Conservation (phyloP, 2,888 invertebrate species). For the Phalera bucephala region DNA sequence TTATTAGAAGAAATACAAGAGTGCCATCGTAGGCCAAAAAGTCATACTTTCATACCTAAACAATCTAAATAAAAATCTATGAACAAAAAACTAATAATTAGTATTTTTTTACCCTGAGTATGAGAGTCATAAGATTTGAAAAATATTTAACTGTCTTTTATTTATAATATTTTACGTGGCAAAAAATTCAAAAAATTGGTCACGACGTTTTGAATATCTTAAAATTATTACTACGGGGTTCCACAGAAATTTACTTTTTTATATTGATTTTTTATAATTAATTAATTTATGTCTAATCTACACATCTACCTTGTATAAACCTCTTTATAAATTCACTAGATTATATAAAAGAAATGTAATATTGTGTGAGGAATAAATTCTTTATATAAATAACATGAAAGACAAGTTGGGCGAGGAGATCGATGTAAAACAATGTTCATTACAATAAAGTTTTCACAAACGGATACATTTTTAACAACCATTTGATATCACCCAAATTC, state of each 20-base stretch:
- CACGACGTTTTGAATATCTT: slow-evolving; percentile 56
- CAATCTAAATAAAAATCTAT: slow-evolving; percentile 53
- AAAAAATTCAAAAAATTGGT: slow-evolving; percentile 74
- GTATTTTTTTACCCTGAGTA: slow-evolving; percentile 74
- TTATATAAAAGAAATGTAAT: slow-evolving; percentile 37
- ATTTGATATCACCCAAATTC: slow-evolving; percentile 82
- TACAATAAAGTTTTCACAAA: slow-evolving; percentile 11
- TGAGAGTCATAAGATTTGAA: slow-evolving; percentile 77
- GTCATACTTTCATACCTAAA: slow-evolving; percentile 53
- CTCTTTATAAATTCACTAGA: slow-evolving; percentile 77
- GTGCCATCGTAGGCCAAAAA: slow-evolving; percentile 67
- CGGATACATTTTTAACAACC: slow-evolving; percentile 39
- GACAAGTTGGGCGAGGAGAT: slow-evolving; percentile 28
- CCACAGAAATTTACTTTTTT: slow-evolving; percentile 46
- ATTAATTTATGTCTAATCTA: slow-evolving; percentile 65
- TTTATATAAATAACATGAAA: slow-evolving; percentile 25
- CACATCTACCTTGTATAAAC: slow-evolving; percentile 83
- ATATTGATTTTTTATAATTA: slow-evolving; percentile 45
- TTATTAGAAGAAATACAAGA: slow-evolving; percentile 34
- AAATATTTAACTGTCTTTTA: slow-evolving; percentile 43
- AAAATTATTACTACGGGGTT: slow-evolving; percentile 66
- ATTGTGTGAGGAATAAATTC: slow-evolving; percentile 29
- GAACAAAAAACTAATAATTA: slow-evolving; percentile 60
- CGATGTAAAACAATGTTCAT: slow-evolving; percentile 21
- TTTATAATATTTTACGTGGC: slow-evolving; percentile 47